Percentiles rank a stretch among this genome's conserved stretches.
Conservation (phyloP, 2,888 invertebrate species). For the Tillus elongatus region DNA sequence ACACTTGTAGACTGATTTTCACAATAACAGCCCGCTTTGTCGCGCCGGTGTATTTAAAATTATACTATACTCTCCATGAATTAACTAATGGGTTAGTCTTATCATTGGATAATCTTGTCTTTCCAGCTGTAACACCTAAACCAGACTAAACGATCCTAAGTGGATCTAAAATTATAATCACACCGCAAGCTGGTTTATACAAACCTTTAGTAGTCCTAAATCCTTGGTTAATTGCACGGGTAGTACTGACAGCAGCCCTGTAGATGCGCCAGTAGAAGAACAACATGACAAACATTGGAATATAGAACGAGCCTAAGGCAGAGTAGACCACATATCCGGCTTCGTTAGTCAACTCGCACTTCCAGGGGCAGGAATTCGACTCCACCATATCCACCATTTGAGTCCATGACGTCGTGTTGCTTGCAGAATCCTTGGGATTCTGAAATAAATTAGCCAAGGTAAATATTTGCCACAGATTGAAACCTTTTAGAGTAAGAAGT, state of each 20-base stretch:
- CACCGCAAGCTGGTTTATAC: too few relatives aligned
- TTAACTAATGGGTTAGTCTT: too few relatives aligned
- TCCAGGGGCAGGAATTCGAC: slow-evolving; percentile 65
- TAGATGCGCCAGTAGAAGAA: slow-evolving; percentile 98
- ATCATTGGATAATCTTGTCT: too few relatives aligned
- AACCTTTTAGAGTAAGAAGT: too few relatives aligned
- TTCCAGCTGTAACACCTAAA: too few relatives aligned
- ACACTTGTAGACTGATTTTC: too few relatives aligned
- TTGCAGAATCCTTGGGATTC: slow-evolving; percentile 25
- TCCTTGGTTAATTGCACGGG: slow-evolving; percentile 86
- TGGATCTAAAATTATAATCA: too few relatives aligned
- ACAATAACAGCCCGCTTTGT: too few relatives aligned
- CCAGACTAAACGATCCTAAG: too few relatives aligned
- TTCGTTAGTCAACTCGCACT: slow-evolving; percentile 87
- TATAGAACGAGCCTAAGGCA: slow-evolving; percentile 95
- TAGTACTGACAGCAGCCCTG: slow-evolving; percentile 84
- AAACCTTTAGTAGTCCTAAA: slow-evolving; percentile 81
- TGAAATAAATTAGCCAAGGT: slow-evolving; percentile 23
- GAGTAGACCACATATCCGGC: slow-evolving; percentile 95
- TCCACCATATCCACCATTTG: too few relatives aligned
- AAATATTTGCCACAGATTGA: background rate
- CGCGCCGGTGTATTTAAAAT: too few relatives aligned
- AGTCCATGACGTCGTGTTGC: slow-evolving; percentile 37
- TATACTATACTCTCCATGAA: too few relatives aligned
- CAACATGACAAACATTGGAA: slow-evolving; percentile 95